Conservation (phyloP, 2,113 vertebrate genomes). For the Corydoras sp. region DNA sequence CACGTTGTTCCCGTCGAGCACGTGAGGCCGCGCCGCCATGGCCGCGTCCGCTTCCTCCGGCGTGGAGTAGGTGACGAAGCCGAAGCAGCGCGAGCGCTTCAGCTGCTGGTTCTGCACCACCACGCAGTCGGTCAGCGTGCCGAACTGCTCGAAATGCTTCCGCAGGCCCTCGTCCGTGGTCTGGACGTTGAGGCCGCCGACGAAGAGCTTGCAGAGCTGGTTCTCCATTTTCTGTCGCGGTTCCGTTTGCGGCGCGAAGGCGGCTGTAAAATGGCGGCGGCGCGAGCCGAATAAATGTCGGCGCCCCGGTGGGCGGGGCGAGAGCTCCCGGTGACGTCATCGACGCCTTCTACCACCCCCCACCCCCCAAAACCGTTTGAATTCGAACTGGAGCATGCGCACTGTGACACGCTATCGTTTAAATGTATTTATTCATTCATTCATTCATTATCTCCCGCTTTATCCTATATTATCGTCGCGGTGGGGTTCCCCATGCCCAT, state of each 20-base stretch:
- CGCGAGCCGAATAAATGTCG: slow-evolving; percentile 39
- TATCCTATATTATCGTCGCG: too few relatives aligned
- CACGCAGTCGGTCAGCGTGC: slow-evolving; percentile 80
- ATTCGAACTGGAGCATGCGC: slow-evolving; percentile 2
- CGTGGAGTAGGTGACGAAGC: slow-evolving; percentile 81
- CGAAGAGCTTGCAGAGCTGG: slow-evolving; percentile 82
- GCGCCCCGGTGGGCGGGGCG: slow-evolving; percentile 10
- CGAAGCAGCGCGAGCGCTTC: slow-evolving; percentile 81
- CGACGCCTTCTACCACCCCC: background rate
- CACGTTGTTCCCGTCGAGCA: slow-evolving; percentile 80
- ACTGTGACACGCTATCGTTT: background rate
- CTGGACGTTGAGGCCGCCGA: slow-evolving; percentile 81
- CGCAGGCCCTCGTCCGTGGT: slow-evolving; percentile 82
- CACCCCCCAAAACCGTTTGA: background rate
- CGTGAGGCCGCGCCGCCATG: slow-evolving; percentile 75
- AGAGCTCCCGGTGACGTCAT: background rate
- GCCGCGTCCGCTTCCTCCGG: slow-evolving; percentile 80
- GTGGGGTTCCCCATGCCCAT: too few relatives aligned
- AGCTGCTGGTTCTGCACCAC: slow-evolving; percentile 82
- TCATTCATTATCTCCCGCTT: too few relatives aligned
- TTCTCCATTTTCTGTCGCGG: slow-evolving; percentile 66
- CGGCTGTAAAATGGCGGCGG: slow-evolving; percentile 38
- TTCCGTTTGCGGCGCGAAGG: background rate
- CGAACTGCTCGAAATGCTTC: slow-evolving; percentile 80
- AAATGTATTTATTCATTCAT: too few relatives aligned